phyloP scores from a whole-genome alignment of 2,888 invertebrate genomes.

The Calameuta filiformis region DNA sequence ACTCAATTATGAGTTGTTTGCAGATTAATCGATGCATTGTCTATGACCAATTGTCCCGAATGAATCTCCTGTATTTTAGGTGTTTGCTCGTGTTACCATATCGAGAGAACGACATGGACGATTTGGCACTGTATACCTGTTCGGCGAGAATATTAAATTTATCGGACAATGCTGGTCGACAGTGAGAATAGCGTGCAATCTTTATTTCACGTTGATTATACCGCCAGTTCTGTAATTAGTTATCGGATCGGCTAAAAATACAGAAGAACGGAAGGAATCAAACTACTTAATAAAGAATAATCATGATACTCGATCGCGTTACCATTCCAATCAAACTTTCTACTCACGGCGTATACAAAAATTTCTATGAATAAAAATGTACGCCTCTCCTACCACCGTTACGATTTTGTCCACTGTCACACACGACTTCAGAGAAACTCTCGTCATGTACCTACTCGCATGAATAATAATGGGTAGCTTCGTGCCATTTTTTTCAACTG shows the following conservation, averaged over 20 bases:
- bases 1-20: constrained; percentile 22
- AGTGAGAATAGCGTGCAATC: background rate
- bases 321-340: background rate
- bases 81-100: background rate
- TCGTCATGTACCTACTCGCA: background rate
- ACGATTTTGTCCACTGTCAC: background rate
- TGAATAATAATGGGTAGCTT: background rate
- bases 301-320: background rate
- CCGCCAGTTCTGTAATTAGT: background rate
- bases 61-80: constrained; percentile 10
- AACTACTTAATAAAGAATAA: background rate
- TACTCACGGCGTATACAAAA: background rate
- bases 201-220: background rate
- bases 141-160: background rate
- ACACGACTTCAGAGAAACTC: background rate
- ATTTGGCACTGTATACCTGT: background rate
- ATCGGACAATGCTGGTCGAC: background rate
- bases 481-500: background rate
- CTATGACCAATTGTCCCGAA: constrained; percentile 24
- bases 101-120: background rate
- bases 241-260: background rate
- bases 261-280: background rate
- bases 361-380: background rate
- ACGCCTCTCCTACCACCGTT: background rate
- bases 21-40: constrained; percentile 23